Conservation (phyloP, 2,888 invertebrate species). For the Listrodromus nycthemerus region DNA sequence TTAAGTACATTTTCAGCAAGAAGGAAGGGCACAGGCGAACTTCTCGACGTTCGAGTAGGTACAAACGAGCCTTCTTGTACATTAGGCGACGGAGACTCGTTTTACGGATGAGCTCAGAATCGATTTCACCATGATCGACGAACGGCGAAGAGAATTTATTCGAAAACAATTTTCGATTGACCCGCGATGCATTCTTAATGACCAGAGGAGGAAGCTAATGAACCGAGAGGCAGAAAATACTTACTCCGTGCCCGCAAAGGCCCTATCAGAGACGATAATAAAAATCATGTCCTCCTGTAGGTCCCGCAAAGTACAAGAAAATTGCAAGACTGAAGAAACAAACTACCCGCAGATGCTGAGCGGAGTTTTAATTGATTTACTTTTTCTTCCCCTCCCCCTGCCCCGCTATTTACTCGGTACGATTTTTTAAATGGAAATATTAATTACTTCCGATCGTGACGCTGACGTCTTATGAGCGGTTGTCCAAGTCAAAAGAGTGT, state of each 20-base stretch:
- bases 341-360: background rate
- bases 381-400: background rate
- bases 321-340: background rate
- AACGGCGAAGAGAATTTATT: background rate
- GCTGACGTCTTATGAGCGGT: slow-evolving; percentile 26
- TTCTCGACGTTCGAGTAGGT: background rate
- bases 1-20: background rate
- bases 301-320: background rate
- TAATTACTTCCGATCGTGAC: slow-evolving; percentile 63
- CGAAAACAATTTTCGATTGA: background rate
- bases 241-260: background rate
- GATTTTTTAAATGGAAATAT: slow-evolving; percentile 62
- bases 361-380: background rate
- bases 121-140: slow-evolving; percentile 12
- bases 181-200: slow-evolving; percentile 10
- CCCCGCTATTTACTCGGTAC: background rate
- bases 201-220: background rate
- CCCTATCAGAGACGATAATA: background rate
- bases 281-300: background rate
- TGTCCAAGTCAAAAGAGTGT: slow-evolving; percentile 36
- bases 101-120: slow-evolving; percentile 56
- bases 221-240: background rate
- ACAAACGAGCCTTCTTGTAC: background rate
- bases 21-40: background rate
- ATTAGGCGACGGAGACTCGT: slow-evolving; percentile 44